phyloP scores from a whole-genome alignment of 1,140 invertebrate genomes.

The Drosophila sp. region DNA sequence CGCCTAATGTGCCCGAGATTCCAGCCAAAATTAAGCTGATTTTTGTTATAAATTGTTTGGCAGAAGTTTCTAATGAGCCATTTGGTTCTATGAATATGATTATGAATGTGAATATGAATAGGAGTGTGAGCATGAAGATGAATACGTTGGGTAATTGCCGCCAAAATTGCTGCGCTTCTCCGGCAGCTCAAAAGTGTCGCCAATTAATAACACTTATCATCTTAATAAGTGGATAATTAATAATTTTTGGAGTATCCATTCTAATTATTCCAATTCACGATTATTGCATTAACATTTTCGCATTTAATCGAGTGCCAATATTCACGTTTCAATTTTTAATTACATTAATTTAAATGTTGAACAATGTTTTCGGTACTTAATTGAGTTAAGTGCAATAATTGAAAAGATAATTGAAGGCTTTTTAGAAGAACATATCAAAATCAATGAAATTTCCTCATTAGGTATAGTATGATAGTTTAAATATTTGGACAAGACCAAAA shows the following conservation, averaged over 20 bases:
- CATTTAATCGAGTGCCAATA: conserved; percentile 3
- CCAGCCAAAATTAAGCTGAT: conserved; percentile 43
- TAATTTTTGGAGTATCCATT: background rate
- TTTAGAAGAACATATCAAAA: no score
- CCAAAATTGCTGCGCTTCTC: background rate
- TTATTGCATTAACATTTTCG: conserved; percentile 23
- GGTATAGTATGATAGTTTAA: no score
- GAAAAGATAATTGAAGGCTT: no score
- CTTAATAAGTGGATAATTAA: conserved; percentile 1
- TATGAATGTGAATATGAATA: background rate
- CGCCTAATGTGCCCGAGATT: conserved; percentile 27
- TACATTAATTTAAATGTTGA: background rate
- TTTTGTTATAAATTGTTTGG: conserved; percentile 32
- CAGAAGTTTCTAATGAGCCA: conserved; percentile 43
- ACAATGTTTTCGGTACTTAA: background rate
- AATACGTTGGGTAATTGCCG: conserved; percentile 27
- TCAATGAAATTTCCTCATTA: no score
- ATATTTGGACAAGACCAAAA: no score
- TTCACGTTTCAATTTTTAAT: conserved; percentile 24
- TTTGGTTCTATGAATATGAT: conserved; percentile 22
- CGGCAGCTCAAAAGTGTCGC: background rate
- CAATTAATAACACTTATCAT: conserved; percentile 33
- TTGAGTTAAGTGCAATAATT: background rate
- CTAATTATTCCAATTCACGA: conserved; percentile 20
- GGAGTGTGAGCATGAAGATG: conserved; percentile 1